Percentiles rank a stretch among this genome's conserved stretches.
Conservation (phyloP, 2,888 invertebrate species). For the Galerucella calmariensis region DNA sequence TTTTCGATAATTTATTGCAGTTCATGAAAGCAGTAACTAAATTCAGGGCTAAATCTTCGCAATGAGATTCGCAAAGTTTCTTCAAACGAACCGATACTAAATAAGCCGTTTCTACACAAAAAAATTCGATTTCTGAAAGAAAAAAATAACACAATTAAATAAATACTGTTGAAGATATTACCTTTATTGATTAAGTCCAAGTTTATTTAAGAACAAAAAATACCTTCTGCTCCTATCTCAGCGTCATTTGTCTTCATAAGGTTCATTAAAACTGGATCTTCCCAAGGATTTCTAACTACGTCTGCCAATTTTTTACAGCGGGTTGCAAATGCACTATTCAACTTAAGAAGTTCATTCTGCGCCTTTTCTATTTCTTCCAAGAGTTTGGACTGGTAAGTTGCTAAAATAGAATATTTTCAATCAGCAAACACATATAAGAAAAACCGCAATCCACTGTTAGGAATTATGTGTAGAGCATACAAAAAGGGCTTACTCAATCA, state of each 20-base stretch:
- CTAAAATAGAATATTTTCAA: slow-evolving; percentile 22
- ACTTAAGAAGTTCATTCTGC: slow-evolving; percentile 55
- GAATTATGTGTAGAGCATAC: neutral
- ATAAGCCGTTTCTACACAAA: slow-evolving; percentile 70
- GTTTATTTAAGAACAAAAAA: slow-evolving; percentile 12
- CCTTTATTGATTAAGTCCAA: neutral
- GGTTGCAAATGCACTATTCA: slow-evolving; percentile 58
- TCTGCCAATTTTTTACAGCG: slow-evolving; percentile 61
- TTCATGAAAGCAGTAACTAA: slow-evolving; percentile 67
- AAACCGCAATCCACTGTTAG: neutral
- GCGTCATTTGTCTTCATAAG: slow-evolving; percentile 58
- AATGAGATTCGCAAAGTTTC: slow-evolving; percentile 71
- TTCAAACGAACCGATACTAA: slow-evolving; percentile 70
- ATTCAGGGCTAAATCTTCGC: slow-evolving; percentile 72
- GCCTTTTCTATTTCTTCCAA: slow-evolving; percentile 58
- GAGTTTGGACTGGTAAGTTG: slow-evolving; percentile 43
- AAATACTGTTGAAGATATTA: neutral
- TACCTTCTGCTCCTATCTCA: slow-evolving; percentile 60
- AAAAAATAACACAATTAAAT: slow-evolving; percentile 8
- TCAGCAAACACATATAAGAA: neutral
- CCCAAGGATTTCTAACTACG: slow-evolving; percentile 63
- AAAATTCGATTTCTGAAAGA: slow-evolving; percentile 67
- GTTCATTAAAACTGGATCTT: slow-evolving; percentile 57
- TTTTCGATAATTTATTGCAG: slow-evolving; percentile 60
- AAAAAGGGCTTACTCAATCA: too few relatives aligned